A percentile compares a stretch with the other conserved stretches of the same genome.
These are phyloP conservation scores for Philotrypesis tridentata DNA, from an alignment of 1,140 invertebrate species.

Conservation along the genomic window DNA sequence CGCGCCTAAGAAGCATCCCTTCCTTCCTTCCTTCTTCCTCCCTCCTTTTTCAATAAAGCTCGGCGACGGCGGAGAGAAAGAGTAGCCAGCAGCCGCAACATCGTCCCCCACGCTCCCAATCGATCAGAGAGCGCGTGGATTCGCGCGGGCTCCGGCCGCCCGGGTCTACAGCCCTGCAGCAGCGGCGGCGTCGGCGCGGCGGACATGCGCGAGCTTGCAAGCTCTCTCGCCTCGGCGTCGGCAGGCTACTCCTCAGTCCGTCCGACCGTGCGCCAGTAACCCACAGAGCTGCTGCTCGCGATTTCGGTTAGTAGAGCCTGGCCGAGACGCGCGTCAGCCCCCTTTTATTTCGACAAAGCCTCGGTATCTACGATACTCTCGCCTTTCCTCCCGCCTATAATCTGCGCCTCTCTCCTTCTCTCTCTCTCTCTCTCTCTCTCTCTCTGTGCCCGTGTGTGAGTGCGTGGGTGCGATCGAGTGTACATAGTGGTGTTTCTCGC, in stretches of 20 bases:
- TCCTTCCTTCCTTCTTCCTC: neutral
- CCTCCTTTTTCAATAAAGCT: neutral
- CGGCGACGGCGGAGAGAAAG: neutral
- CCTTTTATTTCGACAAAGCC: neutral
- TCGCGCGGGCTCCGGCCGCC: neutral
- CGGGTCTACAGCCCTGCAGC: conserved; percentile 11
- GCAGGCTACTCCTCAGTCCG: neutral
- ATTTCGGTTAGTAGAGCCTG: conserved; percentile 22
- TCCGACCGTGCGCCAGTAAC: conserved; percentile 69
- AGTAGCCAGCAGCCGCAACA: neutral
- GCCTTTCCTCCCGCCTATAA: too few relatives aligned
- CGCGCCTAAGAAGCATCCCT: too few relatives aligned
- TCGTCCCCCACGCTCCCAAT: neutral
- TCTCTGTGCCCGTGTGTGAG: too few relatives aligned
- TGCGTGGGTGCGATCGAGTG: neutral
- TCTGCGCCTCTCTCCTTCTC: too few relatives aligned
- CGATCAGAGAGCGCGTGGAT: neutral
- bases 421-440: too few relatives aligned
- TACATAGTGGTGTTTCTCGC: neutral
- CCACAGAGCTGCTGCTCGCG: conserved; percentile 55
- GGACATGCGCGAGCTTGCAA: conserved; percentile 12
- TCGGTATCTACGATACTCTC: too few relatives aligned
- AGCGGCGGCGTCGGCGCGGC: conserved; percentile 6
- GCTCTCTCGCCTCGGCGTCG: neutral
- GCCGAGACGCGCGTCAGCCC: neutral